Evolutionary conservation across 2,797 vertebrate species (phyloP).

Genomic region (Lacerta agilis): DNA sequence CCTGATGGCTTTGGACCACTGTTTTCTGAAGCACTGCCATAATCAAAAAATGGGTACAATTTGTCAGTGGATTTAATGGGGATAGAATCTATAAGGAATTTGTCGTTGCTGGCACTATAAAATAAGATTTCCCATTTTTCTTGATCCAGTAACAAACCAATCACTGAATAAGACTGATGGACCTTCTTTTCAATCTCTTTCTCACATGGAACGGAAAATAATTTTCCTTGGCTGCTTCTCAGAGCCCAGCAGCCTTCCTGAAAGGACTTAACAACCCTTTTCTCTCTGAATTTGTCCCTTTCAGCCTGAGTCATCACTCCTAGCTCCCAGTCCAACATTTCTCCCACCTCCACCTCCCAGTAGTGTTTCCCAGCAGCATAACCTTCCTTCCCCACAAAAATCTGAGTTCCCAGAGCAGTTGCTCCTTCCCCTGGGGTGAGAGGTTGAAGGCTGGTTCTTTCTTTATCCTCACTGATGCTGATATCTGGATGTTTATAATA

Average conservation of each 20-base stretch:
- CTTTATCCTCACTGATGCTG: not conserved
- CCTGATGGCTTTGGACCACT: too few species aligned
- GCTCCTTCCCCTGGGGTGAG: rapidly evolving
- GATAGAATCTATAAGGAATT: too few species aligned
- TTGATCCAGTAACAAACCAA: constrained; percentile 13
- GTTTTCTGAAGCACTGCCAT: too few species aligned
- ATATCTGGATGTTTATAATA: not conserved
- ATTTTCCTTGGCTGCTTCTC: not conserved
- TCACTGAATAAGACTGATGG: not conserved
- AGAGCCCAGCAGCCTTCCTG: not conserved
- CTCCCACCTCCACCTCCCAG: not conserved
- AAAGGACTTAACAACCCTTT: not conserved
- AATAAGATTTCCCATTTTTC: not conserved
- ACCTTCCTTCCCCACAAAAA: not conserved
- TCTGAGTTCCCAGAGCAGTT: not conserved
- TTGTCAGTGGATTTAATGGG: too few species aligned
- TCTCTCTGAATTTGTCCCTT: not conserved
- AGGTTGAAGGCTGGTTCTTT: not conserved
- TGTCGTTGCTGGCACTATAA: rapidly evolving
- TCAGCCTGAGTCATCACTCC: not conserved
- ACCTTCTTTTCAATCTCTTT: not conserved
- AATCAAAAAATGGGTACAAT: too few species aligned
- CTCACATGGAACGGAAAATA: not conserved
- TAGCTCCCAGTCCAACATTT: not conserved
- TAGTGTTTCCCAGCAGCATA: not conserved